A percentile compares a stretch with the other conserved stretches of the same genome.
These are phyloP conservation scores for Podabrus alpinus DNA, from an alignment of 2,888 invertebrate genomes.

Conservation along the genomic window DNA sequence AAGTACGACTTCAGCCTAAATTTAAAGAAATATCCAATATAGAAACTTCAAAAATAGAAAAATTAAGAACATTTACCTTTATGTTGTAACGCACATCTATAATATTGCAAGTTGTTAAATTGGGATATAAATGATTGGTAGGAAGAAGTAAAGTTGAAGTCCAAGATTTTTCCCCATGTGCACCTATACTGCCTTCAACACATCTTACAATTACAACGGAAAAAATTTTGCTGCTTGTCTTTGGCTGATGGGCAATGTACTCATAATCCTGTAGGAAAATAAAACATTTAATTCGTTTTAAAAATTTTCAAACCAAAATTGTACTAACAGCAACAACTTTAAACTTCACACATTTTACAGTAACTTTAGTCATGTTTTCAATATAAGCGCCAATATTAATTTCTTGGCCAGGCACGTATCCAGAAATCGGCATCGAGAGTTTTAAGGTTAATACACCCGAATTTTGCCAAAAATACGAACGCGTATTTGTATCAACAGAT, in stretches of 20 bases:
- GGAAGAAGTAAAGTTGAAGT: conserved; percentile 40
- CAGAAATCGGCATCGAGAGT: conserved; percentile 59
- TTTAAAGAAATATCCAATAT: not conserved
- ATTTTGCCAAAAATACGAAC: conserved; percentile 3
- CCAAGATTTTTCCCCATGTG: conserved; percentile 45
- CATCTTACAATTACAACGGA: conserved; percentile 6
- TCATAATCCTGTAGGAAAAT: not conserved
- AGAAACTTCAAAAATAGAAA: not conserved
- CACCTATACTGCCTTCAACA: conserved; percentile 43
- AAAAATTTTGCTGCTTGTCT: no score
- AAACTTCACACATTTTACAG: not conserved
- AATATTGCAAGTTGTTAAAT: conserved; percentile 25
- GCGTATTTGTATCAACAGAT: not conserved
- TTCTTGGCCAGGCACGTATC: conserved; percentile 76
- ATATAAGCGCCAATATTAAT: conserved; percentile 72
- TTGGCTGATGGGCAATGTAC: not conserved
- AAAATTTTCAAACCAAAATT: not conserved
- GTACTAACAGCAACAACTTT: not conserved
- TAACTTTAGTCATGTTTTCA: conserved; percentile 66
- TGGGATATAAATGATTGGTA: conserved; percentile 37
- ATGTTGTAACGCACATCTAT: not conserved
- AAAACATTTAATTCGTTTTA: not conserved
- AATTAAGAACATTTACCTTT: not conserved
- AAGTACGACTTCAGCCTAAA: not conserved
- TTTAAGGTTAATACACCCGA: conserved; percentile 8